Evolutionary conservation across 2,888 invertebrate species (phyloP), one percentile per base, ranked within the genome.

Genomic region (Lydus trimaculatus): DNA sequence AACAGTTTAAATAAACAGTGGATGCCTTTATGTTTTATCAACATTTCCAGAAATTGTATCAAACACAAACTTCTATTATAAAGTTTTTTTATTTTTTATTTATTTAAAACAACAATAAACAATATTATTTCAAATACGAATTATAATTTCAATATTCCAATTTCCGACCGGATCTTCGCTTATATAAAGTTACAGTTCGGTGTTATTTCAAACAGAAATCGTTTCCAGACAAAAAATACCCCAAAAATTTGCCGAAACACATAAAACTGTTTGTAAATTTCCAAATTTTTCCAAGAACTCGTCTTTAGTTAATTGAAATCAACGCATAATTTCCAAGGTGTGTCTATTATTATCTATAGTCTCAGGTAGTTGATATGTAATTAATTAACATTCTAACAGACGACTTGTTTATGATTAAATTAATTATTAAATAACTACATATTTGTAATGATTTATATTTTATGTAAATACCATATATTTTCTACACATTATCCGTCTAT

Each of bases 331-430:
- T 48, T 9, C 48, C 9, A 17, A 48, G 48, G 20, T 1, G 20
- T 48, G 20, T 48, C 39, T 48, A 48, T 20, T 48, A 48, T 23
- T n/a, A n/a, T n/a, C n/a, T n/a, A n/a, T 2, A 20, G 8, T 20
- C 48, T 48, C 48, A 48, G 48, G 48, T 48, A 48, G 48, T 48
- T 48, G 48, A 48, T 48, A 20, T 48, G 43, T 17, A 48, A 48
- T 48, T 20, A 48, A 48, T 48, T 48, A 48, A 48, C 20, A 48
- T 48, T 48, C 48, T 20, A 48, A 20, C 20, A 48, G 13, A 20
- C 20, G 48, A 48, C 48, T 48, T 48, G 48, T 48, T 48, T 48
- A 48, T 48, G n/a, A 9, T 20, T 48, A 48, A 48, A 48, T 48
- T 43, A 48, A 48, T 48, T 48, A 48, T 23, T 23, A 48, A 48